Evolutionary conservation across 37 sponge, comb jelly and placozoan genomes (phyloP), one percentile per base, ranked within the genome.

Genomic region (Chondrilla cf. caribensis): DNA sequence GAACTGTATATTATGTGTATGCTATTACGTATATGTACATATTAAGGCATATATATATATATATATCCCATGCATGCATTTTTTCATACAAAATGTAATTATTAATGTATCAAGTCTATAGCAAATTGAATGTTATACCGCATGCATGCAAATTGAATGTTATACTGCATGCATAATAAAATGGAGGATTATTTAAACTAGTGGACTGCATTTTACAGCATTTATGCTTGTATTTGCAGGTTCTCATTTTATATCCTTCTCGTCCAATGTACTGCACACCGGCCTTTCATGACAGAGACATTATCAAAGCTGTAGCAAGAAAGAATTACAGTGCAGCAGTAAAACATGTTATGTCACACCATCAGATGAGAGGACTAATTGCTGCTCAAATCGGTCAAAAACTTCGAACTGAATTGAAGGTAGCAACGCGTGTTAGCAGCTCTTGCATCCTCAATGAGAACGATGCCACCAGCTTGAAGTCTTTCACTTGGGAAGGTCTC

Each of bases 211-310:
- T n/a, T n/a, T n/a, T n/a, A n/a, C n/a, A n/a, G n/a, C n/a, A n/a
- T n/a, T n/a, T n/a, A n/a, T n/a, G n/a, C n/a, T n/a, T n/a, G n/a
- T 29, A 62, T 26, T 5, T 31, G 40, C 72, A 70, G 72, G 72
- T 70, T 33, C 72, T 70, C 38, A 70, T 70, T 29, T 19, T 33
- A 38, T 70, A 70, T 70, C 72, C 72, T 19, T 38, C 72, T 29
- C 21, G 40, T 31, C 72, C 72, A 31, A 4, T 70, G 29, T 70
- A 70, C 40, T 32, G 38, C 40, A 38, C 72, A 70, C 9, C 72
- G 5, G 38, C 18, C 19, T 35, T 70, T 18, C 31, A 37, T 29
- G 40, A 70, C 31, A 6, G 72, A 70, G 72, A 70, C 19, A 18
- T 70, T 3, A 70, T 70, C 31, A 70, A 70, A 38, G 21, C 40